phyloP scores from a whole-genome alignment of 2,797 vertebrate genomes.

The Helicolenus hilgendorfi region DNA sequence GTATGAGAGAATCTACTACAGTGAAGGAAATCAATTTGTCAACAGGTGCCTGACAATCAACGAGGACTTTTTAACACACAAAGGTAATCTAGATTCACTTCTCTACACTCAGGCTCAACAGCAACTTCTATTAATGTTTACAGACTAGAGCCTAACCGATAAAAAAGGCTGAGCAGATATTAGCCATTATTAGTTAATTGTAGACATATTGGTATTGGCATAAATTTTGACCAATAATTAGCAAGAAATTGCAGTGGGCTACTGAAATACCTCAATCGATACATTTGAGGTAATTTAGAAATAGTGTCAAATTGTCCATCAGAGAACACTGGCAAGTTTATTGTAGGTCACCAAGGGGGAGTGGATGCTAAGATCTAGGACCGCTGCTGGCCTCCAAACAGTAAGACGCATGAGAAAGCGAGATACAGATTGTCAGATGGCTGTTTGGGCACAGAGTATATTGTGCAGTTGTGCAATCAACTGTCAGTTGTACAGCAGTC shows the following conservation, averaged over 20 bases:
- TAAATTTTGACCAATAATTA: not conserved
- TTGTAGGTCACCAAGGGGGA: not conserved
- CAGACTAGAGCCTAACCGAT: not conserved
- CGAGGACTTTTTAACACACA: not conserved
- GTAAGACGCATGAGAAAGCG: too few species aligned
- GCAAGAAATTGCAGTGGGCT: not conserved
- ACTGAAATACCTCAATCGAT: not conserved
- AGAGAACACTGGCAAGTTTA: not conserved
- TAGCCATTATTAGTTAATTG: not conserved
- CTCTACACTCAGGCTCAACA: not conserved
- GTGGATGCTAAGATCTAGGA: not conserved
- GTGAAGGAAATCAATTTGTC: fast-evolving
- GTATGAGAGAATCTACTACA: not conserved
- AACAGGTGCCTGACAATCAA: conserved; percentile 45
- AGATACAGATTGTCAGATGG: not conserved
- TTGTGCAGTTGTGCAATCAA: too few species aligned
- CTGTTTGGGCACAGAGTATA: not conserved
- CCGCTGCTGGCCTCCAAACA: not conserved
- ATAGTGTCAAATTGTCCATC: not conserved
- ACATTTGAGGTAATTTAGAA: not conserved
- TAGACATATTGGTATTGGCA: not conserved
- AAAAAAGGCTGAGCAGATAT: not conserved
- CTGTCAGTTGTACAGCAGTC: not conserved
- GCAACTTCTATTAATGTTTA: not conserved
- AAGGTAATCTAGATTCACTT: conserved; percentile 21